phyloP scores from a whole-genome alignment of 1,140 invertebrate species.

The Myzus persicae region DNA sequence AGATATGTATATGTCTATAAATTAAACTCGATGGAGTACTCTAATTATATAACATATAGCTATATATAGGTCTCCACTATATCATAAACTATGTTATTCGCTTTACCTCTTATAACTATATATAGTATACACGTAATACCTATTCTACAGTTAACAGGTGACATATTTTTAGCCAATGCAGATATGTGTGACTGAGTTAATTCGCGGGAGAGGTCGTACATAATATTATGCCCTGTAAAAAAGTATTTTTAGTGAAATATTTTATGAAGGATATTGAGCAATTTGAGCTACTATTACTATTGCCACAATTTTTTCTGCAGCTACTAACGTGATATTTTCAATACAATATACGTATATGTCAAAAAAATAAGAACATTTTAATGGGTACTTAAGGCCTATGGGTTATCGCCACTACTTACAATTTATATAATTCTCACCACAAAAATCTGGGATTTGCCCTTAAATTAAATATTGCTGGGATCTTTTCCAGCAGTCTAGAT shows the following conservation, averaged over 20 bases:
- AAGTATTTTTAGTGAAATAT: not conserved
- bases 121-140: too few species aligned
- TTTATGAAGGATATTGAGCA: not conserved
- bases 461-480: too few species aligned
- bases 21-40: not conserved
- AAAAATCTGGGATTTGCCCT: too few species aligned
- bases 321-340: not conserved
- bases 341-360: not conserved
- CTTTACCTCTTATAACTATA: too few species aligned
- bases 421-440: too few species aligned
- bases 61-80: not conserved
- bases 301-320: not conserved
- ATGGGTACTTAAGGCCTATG: too few species aligned
- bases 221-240: not conserved
- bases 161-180: not conserved
- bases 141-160: not conserved
- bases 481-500: not conserved
- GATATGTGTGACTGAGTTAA: not conserved
- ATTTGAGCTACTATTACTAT: not conserved
- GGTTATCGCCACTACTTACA: not conserved
- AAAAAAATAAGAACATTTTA: constrained; percentile 4
- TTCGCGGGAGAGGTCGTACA: not conserved
- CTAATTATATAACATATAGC: not conserved
- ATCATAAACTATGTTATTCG: not conserved
- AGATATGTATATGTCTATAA: not conserved